These are phyloP conservation scores for Nomada ferruginata DNA, from an alignment of 2,888 invertebrate genomes.

Conservation along the genomic window DNA sequence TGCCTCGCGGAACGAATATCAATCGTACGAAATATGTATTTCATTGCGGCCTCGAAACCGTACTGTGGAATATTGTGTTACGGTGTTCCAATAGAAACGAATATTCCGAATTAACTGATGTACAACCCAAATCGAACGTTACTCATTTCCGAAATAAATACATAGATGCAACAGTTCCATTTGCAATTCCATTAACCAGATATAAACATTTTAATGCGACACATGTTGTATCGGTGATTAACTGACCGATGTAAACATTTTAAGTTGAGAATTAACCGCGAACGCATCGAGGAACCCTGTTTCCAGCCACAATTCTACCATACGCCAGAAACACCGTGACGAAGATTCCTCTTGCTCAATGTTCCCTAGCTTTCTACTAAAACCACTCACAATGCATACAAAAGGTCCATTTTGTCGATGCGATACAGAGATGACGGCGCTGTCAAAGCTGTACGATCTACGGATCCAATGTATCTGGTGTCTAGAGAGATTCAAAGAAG, in stretches of 20 bases:
- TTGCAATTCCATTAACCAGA: constrained; percentile 16
- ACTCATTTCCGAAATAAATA: constrained; percentile 35
- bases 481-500: constrained; percentile 45
- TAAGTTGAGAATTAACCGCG: constrained; percentile 35
- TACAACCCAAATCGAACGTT: background rate
- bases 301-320: background rate
- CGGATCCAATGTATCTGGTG: constrained; percentile 26
- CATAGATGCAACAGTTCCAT: constrained; percentile 24
- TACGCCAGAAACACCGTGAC: background rate
- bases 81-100: constrained; percentile 22
- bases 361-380: background rate
- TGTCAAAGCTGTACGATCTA: constrained; percentile 49
- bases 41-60: background rate
- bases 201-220: constrained; percentile 27
- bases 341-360: background rate
- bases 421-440: constrained; percentile 44
- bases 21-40: background rate
- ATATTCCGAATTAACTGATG: constrained; percentile 35
- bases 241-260: constrained; percentile 27
- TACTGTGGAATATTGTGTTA: constrained; percentile 15
- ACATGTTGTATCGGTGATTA: background rate
- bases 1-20: background rate
- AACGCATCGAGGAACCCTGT: background rate
- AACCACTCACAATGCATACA: background rate
- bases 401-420: constrained; percentile 14